phyloP scores from a whole-genome alignment of 2,888 invertebrate genomes.

The Lycophotia porphyrea region DNA sequence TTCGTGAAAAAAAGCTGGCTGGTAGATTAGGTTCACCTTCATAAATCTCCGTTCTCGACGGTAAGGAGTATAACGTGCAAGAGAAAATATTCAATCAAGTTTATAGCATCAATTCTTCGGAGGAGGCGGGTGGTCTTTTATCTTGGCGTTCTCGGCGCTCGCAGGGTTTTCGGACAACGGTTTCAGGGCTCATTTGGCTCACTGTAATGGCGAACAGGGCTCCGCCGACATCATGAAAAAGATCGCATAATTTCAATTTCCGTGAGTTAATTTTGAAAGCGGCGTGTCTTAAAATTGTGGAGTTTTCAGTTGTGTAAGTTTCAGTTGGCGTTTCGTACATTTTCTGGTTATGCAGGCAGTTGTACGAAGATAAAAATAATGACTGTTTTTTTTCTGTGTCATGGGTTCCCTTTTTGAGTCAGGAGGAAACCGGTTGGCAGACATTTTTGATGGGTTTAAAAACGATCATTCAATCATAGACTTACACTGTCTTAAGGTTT shows the following conservation, averaged over 20 bases:
- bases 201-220: conserved; percentile 65
- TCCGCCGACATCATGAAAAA: conserved; percentile 61
- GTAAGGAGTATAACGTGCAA: conserved; percentile 64
- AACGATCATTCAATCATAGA: not conserved
- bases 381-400: not conserved
- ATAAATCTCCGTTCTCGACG: conserved; percentile 66
- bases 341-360: not conserved
- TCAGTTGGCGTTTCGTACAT: not conserved
- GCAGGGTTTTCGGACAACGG: conserved; percentile 66
- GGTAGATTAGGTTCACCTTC: conserved; percentile 63
- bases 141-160: conserved; percentile 58
- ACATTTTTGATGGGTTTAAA: not conserved
- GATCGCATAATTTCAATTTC: conserved; percentile 67
- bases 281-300: conserved; percentile 23
- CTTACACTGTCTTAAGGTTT: too few relatives aligned
- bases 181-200: conserved; percentile 76
- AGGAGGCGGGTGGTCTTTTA: conserved; percentile 67
- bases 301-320: not conserved
- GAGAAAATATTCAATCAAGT: conserved; percentile 84
- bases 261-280: conserved; percentile 52
- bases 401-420: not conserved
- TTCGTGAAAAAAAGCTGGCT: conserved; percentile 57
- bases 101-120: conserved; percentile 76
- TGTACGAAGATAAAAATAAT: not conserved
- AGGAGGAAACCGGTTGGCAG: not conserved